Evolutionary conservation across 2,888 invertebrate genomes (phyloP).

Genomic region (Spilosoma lubricipeda): DNA sequence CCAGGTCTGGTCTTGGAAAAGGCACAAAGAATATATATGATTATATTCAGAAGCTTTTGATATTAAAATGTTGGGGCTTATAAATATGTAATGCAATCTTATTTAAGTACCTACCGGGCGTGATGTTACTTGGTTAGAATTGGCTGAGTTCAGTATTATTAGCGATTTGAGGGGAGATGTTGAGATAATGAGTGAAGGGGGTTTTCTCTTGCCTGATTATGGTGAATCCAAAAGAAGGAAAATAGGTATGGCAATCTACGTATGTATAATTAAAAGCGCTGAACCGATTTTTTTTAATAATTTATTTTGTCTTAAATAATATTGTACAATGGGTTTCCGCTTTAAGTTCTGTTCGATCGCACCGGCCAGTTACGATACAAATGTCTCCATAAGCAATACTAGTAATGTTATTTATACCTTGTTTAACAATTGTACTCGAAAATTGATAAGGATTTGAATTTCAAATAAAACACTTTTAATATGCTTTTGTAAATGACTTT

Average conservation of each 20-base stretch:
- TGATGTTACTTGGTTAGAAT: constrained; percentile 57
- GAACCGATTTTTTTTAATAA: too few relatives aligned
- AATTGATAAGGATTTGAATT: too few relatives aligned
- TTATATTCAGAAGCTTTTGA: constrained; percentile 68
- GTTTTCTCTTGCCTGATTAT: not conserved
- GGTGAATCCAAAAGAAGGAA: too few relatives aligned
- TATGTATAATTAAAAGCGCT: too few relatives aligned
- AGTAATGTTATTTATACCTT: too few relatives aligned
- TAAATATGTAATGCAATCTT: constrained; percentile 77
- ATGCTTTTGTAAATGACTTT: too few relatives aligned
- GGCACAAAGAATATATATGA: constrained; percentile 62
- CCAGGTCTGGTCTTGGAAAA: constrained; percentile 31
- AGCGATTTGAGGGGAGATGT: not conserved
- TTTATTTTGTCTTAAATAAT: not conserved
- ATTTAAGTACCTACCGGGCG: constrained; percentile 62
- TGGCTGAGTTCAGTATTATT: constrained; percentile 21
- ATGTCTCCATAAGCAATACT: not conserved
- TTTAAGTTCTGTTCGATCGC: not conserved
- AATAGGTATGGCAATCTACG: too few relatives aligned
- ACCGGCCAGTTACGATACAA: not conserved
- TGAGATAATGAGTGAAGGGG: not conserved
- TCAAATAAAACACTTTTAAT: too few relatives aligned
- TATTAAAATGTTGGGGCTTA: constrained; percentile 73
- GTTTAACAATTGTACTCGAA: too few relatives aligned
- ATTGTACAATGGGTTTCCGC: not conserved